Base-by-base conservation (phyloP, 1,140 invertebrate species). In the Melipona quadrifasciata region DNA sequence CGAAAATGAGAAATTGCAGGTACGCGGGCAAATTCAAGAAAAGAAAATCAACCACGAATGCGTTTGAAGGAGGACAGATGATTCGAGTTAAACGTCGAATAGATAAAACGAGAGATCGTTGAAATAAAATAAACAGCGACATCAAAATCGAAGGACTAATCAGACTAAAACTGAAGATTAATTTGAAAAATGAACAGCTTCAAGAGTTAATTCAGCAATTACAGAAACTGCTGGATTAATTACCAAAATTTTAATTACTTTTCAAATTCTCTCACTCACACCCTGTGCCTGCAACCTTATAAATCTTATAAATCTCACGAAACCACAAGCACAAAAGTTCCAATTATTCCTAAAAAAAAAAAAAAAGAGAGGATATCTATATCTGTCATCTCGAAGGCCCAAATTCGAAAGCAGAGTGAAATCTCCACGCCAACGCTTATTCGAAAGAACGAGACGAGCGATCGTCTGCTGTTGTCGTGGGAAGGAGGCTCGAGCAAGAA, bases 1-100 rank as follows among this genome's bases (percentile, higher is more conserved):
- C 51, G 51, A 57, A 51, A 88, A 64, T 24, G 51, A 39, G 79
- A 65, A 65, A 55, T 72, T 55, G 16, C 67, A 65, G 17, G 75
- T 81, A 65, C 64, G 70, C 75, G 47, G 24, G 21, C 17, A 47
- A 76, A 75, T 65, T 61, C 31, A 51, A 58, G 24, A 67, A 73
- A 73, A 72, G 24, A 24, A 61, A 21, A 51, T 21, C 51, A 39
- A 31, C 5, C 17, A 17, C 24, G 24, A 55, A 34, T 11, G 4
- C 24, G 39, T 24, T 19, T 1, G n/a, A 57, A 34, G 14, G 14
- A 11, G 65, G 61, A 34, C 16, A 34, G 2, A 16, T 24, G 10
- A 55, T 17, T 53, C 61, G 27, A 65, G 10, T 21, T 12, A 10
- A 4, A 11, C 1, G 10, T 5, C 24, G 12, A n/a, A 27, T n/a